A percentile compares a stretch with the other conserved stretches of the same genome.
Conservation (phyloP, 1,140 invertebrate genomes). For the Linepithema humile region DNA sequence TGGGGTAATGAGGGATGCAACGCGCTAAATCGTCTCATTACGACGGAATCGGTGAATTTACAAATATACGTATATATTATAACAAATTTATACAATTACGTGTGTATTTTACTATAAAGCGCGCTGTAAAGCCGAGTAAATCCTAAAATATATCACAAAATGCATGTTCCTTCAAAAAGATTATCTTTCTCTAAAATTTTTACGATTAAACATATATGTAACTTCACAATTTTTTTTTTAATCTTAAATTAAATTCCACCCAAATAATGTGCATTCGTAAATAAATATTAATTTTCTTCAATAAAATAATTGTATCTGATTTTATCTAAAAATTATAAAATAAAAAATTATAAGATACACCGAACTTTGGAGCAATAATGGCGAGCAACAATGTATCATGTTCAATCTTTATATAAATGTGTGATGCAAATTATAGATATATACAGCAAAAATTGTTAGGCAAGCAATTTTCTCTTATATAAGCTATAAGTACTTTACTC, state of each 20-base stretch:
- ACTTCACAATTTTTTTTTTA: too few species aligned
- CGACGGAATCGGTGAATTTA: conserved; percentile 29
- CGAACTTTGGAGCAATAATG: neutral
- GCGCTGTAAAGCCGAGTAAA: neutral
- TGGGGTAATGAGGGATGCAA: conserved; percentile 51
- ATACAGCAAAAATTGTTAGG: conserved; percentile 29
- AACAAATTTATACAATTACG: neutral
- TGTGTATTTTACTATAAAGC: neutral
- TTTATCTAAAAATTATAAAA: neutral
- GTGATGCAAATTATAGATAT: neutral
- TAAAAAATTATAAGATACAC: neutral
- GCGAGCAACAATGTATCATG: neutral
- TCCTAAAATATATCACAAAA: neutral
- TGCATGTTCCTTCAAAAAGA: neutral
- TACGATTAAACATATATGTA: too few species aligned
- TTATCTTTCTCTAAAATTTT: neutral
- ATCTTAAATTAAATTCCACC: too few species aligned
- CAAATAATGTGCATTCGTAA: too few species aligned
- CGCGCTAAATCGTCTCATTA: conserved; percentile 9
- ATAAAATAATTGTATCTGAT: too few species aligned
- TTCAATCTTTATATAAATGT: neutral
- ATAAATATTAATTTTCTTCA: too few species aligned
- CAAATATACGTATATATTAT: neutral
- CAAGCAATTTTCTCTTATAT: neutral
- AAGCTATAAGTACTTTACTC: conserved; percentile 28